Conservation (phyloP, 37 sponge, comb jelly and placozoan genomes). For the Ephydatia muelleri region DNA sequence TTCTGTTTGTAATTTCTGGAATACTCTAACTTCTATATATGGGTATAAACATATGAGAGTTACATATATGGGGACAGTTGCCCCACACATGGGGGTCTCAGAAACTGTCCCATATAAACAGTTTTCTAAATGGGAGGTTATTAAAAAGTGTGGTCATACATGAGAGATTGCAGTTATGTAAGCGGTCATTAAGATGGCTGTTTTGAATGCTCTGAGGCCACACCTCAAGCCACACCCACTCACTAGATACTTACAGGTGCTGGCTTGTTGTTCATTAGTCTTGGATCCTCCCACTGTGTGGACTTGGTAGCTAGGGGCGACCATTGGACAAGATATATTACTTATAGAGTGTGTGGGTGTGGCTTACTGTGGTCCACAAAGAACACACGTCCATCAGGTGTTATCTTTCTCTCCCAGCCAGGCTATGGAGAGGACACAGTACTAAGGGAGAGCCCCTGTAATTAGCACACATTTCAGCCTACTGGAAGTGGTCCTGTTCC, state of each 20-base stretch:
- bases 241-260: slow-evolving; percentile 47
- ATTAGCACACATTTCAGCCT: neutral
- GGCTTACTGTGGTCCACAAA: slow-evolving; percentile 91
- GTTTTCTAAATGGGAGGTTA: too few relatives aligned
- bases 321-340: too few relatives aligned
- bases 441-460: neutral
- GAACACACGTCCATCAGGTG: slow-evolving; percentile 77
- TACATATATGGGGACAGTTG: neutral
- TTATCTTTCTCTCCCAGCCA: slow-evolving; percentile 91
- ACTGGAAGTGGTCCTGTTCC: slow-evolving; percentile 16
- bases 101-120: too few relatives aligned
- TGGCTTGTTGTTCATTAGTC: slow-evolving; percentile 66
- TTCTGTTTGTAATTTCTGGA: slow-evolving; percentile 88
- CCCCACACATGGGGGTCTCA: too few relatives aligned
- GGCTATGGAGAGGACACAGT: slow-evolving; percentile 41
- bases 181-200: too few relatives aligned
- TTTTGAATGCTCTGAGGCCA: neutral
- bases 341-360: neutral
- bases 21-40: slow-evolving; percentile 65
- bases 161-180: too few relatives aligned
- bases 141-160: too few relatives aligned
- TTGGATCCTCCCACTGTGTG: slow-evolving; percentile 93
- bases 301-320: slow-evolving; percentile 59
- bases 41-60: neutral
- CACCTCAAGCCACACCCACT: neutral